phyloP scores from a whole-genome alignment of 1,140 invertebrate genomes.

The Geopemphigus sp. region DNA sequence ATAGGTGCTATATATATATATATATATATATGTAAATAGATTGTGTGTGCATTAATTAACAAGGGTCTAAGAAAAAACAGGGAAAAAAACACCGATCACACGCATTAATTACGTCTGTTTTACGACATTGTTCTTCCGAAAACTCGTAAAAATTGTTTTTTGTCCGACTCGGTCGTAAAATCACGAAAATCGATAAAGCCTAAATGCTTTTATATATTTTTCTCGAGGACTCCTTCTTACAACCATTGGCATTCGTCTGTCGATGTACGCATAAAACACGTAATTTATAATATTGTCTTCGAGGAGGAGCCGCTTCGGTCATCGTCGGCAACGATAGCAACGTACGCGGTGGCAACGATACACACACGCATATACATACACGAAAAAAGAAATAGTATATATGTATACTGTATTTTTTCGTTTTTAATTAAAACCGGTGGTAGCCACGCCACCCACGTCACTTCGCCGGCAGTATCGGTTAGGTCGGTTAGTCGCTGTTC shows the following conservation, averaged over 20 bases:
- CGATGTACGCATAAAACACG: slow-evolving; percentile 9
- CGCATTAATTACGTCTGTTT: slow-evolving; percentile 19
- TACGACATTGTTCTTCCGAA: slow-evolving; percentile 27
- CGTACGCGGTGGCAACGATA: too few relatives aligned
- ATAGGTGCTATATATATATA: too few relatives aligned
- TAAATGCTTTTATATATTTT: slow-evolving; percentile 28
- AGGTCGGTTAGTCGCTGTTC: too few relatives aligned
- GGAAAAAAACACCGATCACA: neutral
- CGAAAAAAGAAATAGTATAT: too few relatives aligned
- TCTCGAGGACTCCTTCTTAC: neutral
- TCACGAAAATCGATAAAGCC: slow-evolving; percentile 30
- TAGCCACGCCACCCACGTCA: slow-evolving; percentile 17
- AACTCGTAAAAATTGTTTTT: slow-evolving; percentile 8
- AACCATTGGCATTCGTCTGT: neutral
- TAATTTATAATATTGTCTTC: neutral
- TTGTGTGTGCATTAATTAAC: neutral
- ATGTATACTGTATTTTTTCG: too few relatives aligned
- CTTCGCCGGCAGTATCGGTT: neutral
- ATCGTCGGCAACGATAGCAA: too few relatives aligned
- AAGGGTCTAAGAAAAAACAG: neutral
- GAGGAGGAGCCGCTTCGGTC: neutral
- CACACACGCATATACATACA: too few relatives aligned
- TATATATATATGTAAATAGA: neutral
- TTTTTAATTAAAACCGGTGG: slow-evolving; percentile 16
- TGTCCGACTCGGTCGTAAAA: slow-evolving; percentile 19